Base-by-base conservation (phyloP, 1,140 invertebrate genomes). In the Drosophila navojoa region DNA sequence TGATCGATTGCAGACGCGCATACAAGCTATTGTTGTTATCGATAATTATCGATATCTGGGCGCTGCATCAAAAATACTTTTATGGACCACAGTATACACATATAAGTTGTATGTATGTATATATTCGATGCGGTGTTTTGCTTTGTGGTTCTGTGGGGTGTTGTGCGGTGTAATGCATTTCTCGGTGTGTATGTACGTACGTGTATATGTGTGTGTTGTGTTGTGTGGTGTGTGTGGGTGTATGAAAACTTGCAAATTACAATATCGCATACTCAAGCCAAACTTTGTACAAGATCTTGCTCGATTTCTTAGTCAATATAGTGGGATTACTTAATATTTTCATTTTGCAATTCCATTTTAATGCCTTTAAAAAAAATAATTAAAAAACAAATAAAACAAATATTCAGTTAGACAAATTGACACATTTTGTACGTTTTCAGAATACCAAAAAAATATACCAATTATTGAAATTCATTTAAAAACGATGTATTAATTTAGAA, bases 181-280 rank as follows among this genome's bases (percentile, higher is more conserved):
- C 44, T 81, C 47, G 52, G 45, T 47, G 58, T 68, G 61, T 71
- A 44, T 73, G 44, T 45, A 27, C 62, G 47, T 54, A 10, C 60
- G 11, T 60, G 22, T 53, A 47, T 75, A 38, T 71, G 71, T 42
- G 63, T 57, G 67, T 69, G 53, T 15, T 22, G 19, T 22, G 19
- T 19, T 71, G 71, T 42, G 63, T 57, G 67, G 40, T 47, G 22
- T 66, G 55, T 61, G 27, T 66, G 11, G 50, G 9, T 54, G 44
- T 76, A 47, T 76, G 73, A 53, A 63, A 81, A 86, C 84, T 86
- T 86, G 82, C 82, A 86, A 78, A 79, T 82, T 87, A 87, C 79
- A 87, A 69, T 82, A 72, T 87, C 54, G 75, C 71, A 87, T 87
- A 78, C 69, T 73, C 82, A 71, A 69, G 79, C 52, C 72, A 71